Evolutionary conservation across 2,888 invertebrate genomes (phyloP).

Genomic region (Tetranychus piercei): DNA sequence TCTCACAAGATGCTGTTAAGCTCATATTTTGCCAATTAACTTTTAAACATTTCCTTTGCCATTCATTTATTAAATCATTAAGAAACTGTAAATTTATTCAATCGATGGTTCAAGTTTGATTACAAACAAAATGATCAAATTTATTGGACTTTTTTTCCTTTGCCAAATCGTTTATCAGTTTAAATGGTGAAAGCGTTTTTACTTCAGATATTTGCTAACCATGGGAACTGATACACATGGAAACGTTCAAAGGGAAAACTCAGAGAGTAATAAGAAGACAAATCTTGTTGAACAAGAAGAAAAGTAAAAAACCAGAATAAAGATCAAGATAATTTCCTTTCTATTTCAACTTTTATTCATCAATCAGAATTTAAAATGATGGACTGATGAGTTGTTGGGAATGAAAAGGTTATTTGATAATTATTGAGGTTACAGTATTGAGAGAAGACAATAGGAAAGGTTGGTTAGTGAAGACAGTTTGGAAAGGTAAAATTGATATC

Average conservation of each 20-base stretch:
- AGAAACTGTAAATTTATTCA: no score
- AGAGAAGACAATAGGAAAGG: no score
- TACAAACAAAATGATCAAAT: no score
- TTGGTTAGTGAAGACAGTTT: no score
- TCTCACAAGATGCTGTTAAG: no score
- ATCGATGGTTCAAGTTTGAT: background rate
- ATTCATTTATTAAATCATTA: no score
- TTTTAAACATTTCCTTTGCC: no score
- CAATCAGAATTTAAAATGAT: background rate
- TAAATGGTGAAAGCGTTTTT: background rate
- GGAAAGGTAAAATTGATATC: no score
- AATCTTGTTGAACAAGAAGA: background rate
- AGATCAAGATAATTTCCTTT: background rate
- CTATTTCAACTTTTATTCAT: background rate
- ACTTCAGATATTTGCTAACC: background rate
- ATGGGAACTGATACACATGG: background rate
- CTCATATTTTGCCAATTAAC: no score
- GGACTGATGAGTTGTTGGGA: no score
- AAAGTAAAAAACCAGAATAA: background rate
- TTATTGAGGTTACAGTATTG: no score
- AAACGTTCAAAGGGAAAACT: background rate
- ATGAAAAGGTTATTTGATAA: no score
- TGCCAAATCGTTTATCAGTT: background rate
- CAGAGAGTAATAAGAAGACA: background rate
- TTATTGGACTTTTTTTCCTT: background rate